Conservation (phyloP, 92 coral and sea anemone species). For the Porites evermanni region DNA sequence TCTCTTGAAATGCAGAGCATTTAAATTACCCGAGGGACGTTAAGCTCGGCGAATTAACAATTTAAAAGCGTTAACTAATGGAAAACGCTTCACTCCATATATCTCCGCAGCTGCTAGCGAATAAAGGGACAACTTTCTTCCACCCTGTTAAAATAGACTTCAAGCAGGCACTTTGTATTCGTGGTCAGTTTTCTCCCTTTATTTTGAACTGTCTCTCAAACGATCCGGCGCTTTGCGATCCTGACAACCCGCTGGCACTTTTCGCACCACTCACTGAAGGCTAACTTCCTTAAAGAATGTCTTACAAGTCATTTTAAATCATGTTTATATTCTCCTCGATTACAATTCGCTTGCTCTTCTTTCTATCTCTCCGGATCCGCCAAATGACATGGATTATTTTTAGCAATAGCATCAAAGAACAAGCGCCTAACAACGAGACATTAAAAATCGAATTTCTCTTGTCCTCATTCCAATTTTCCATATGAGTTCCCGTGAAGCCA, state of each 20-base stretch:
- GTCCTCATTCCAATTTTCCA: constrained; percentile 60
- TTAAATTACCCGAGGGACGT: constrained; percentile 6
- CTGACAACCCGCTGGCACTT: neutral
- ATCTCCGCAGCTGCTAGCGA: neutral
- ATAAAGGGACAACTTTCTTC: neutral
- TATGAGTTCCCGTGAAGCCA: constrained; percentile 78
- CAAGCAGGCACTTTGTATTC: constrained; percentile 11
- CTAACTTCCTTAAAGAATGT: too few species aligned
- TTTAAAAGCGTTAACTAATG: neutral
- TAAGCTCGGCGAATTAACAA: neutral
- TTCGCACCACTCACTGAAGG: constrained; percentile 1
- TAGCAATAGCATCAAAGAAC: constrained; percentile 66
- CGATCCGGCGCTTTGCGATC: neutral
- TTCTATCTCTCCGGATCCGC: constrained; percentile 65
- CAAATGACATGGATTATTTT: constrained; percentile 71
- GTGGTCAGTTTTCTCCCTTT: neutral
- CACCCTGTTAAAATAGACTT: constrained; percentile 10
- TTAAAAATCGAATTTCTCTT: constrained; percentile 79
- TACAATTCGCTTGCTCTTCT: constrained; percentile 48
- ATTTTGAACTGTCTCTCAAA: neutral
- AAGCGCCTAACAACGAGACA: constrained; percentile 68
- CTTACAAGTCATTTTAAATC: too few species aligned
- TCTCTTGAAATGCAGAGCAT: constrained; percentile 24
- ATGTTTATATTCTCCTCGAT: constrained; percentile 48
- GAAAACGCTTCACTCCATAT: constrained; percentile 2